phyloP scores from a whole-genome alignment of 2,113 vertebrate species.

The Myrmecophaga tridactyla region DNA sequence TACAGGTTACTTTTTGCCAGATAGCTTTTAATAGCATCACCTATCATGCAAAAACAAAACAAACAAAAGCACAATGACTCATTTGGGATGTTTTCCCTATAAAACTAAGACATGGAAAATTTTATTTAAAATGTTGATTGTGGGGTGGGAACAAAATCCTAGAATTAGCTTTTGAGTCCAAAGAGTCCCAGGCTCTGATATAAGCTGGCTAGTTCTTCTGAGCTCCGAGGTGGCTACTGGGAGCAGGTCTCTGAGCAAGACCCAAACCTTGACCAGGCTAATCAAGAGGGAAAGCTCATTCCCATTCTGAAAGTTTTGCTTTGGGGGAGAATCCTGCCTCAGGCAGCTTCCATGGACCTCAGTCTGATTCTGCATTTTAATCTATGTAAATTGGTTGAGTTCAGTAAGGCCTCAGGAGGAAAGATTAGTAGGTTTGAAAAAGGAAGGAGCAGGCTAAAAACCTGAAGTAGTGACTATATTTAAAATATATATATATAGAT shows the following conservation, averaged over 20 bases:
- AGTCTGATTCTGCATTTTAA: slow-evolving; percentile 40
- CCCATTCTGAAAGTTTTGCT: slow-evolving; percentile 2
- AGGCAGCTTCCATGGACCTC: background rate
- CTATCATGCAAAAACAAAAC: background rate
- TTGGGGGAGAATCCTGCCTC: slow-evolving; percentile 50
- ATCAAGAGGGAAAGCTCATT: background rate
- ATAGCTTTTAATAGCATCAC: background rate
- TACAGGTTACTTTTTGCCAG: background rate
- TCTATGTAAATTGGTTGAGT: slow-evolving; percentile 1
- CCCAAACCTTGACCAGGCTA: background rate
- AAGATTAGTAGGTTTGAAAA: slow-evolving; percentile 1
- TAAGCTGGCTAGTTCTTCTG: background rate
- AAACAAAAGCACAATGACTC: background rate
- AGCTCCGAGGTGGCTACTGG: background rate
- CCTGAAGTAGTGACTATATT: background rate
- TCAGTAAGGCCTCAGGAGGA: slow-evolving; percentile 36
- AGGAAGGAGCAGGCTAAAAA: background rate
- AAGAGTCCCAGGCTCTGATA: background rate
- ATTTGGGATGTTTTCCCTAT: background rate
- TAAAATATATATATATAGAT: background rate
- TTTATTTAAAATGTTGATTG: background rate
- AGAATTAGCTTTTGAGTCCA: background rate
- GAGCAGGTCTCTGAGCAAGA: background rate
- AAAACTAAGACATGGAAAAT: background rate
- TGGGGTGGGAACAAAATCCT: background rate